Percentiles rank a stretch among this genome's conserved stretches.
Conservation (phyloP, 1,140 invertebrate species). For the Centruroides vittatus region DNA sequence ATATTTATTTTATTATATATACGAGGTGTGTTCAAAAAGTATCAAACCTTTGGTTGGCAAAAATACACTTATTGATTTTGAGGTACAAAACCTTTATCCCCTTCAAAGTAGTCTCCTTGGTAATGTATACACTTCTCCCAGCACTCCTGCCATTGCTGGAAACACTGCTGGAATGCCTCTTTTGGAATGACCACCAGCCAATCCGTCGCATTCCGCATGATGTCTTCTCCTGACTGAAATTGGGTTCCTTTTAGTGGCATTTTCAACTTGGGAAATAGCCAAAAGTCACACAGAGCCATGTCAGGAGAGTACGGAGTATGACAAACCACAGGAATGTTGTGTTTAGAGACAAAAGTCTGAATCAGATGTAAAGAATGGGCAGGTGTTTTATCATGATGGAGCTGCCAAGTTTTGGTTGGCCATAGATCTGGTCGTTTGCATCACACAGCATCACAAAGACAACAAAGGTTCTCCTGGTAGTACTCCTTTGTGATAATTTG, state of each 20-base stretch:
- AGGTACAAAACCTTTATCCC: neutral
- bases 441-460: too few species aligned
- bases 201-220: slow-evolving; percentile 2
- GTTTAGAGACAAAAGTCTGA: slow-evolving; percentile 2
- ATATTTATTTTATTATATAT: too few species aligned
- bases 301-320: neutral
- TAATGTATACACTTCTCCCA: slow-evolving; percentile 2
- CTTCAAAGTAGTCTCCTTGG: slow-evolving; percentile 6
- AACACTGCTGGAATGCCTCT: slow-evolving; percentile 1
- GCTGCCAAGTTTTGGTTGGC: too few species aligned
- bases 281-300: slow-evolving; percentile 7
- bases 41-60: neutral
- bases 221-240: slow-evolving; percentile 9
- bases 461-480: neutral
- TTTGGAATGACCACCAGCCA: neutral
- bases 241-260: slow-evolving; percentile 5
- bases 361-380: slow-evolving; percentile 7
- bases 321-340: slow-evolving; percentile 3
- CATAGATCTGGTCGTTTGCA: too few species aligned
- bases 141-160: slow-evolving; percentile 1
- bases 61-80: neutral
- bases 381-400: too few species aligned
- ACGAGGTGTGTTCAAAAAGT: neutral
- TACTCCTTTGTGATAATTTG: neutral
- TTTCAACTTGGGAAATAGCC: slow-evolving; percentile 13